Base-by-base conservation (phyloP, 2,888 invertebrate genomes). In the Aporophyla lueneburgensis region DNA sequence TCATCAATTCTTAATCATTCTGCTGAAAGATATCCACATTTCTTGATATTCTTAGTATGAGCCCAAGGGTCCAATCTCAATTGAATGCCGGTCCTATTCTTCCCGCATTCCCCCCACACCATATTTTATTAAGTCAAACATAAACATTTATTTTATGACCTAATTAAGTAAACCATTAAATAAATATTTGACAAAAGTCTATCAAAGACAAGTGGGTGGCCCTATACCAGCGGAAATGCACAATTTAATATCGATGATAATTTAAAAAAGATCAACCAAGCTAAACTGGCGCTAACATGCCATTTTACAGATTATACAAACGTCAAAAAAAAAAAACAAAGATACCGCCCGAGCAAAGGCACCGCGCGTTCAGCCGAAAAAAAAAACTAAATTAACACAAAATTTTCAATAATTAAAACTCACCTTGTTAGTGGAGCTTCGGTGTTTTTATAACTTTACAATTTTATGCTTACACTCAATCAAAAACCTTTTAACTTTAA, bases 281-380 rank as follows among this genome's bases (percentile, higher is more conserved):
- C 85, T 89, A 88, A 89, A 90, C 89, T 91, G 95, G 95, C 95
- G 96, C 94, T 95, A 96, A 96, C 94, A 95, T 93, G 92, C 93
- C 95, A 95, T 96, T 95, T 96, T 93, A 96, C 96, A 95, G 95
- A 96, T 96, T 95, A 95, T 87, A 95, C 95, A 94, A 94, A 92
- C 85, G 87, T 90, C 43, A 6, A 93, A 93, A 93, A 94, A 93
- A 92, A 90, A 88, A 74, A 69, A 73, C 80, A 87, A 91, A 87
- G 83, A 92, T 1, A 9, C 58, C 93, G 93, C 92, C 86, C 86
- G 84, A 81, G 91, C 93, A 95, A 95, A 94, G 95, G 93, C 73
- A 89, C 94, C 95, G 93, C 90, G 85, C 86, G 84, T 88, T 88
- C 90, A 74, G 84, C 85, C 83, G 76, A 92, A 94, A 94, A 92